Conservation (phyloP, 1,140 invertebrate genomes). For the Battus philenor region DNA sequence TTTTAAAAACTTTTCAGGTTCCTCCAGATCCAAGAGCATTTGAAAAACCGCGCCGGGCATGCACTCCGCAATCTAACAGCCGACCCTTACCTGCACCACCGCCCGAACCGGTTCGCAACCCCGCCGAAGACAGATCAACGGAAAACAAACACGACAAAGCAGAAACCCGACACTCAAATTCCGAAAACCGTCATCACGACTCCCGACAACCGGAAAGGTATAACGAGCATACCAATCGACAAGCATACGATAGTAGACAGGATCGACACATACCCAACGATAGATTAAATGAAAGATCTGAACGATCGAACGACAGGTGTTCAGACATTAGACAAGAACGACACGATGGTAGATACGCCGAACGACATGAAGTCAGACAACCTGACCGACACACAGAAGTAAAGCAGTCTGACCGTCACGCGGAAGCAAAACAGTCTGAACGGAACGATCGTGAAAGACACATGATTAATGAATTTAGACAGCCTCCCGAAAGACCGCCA, state of each 20-base stretch:
- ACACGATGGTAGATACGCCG: background rate
- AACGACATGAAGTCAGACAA: constrained; percentile 14
- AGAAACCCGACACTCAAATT: constrained; percentile 1
- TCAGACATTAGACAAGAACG: constrained; percentile 30
- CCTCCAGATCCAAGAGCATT: constrained; percentile 65
- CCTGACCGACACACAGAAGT: constrained; percentile 12
- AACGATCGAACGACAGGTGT: constrained; percentile 21
- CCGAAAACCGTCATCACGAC: background rate
- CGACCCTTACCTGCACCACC: constrained; percentile 57
- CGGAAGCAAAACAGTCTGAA: constrained; percentile 6
- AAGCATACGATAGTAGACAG: constrained; percentile 16
- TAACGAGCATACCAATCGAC: background rate
- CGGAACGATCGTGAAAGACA: constrained; percentile 17
- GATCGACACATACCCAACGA: constrained; percentile 20
- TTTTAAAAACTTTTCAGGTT: constrained; percentile 32
- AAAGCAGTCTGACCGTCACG: constrained; percentile 5
- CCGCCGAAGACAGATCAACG: constrained; percentile 25
- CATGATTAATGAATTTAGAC: constrained; percentile 29
- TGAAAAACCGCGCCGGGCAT: constrained; percentile 59
- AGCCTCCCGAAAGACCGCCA: constrained; percentile 44
- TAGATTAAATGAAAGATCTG: constrained; percentile 19
- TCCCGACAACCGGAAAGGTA: background rate
- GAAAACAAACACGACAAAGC: constrained; percentile 16
- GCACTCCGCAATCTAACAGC: constrained; percentile 64
- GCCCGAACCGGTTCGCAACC: constrained; percentile 28